Base-by-base conservation (phyloP, 2,888 invertebrate genomes). In the Tetragonula carbonaria region DNA sequence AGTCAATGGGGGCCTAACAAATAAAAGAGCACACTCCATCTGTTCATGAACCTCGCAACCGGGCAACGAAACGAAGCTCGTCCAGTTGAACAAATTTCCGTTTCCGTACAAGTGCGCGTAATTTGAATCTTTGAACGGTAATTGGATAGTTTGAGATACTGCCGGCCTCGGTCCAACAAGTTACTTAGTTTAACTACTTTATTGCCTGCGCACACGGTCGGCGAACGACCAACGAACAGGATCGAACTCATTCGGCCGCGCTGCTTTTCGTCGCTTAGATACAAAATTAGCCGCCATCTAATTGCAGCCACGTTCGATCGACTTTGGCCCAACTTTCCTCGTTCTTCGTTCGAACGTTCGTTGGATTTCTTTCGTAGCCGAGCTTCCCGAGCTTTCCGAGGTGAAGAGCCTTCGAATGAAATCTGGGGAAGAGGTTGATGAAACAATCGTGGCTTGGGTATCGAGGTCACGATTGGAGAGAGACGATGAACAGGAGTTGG, bases 91-190 rank as follows among this genome's bases (percentile, higher is more conserved):
- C 78, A 62, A 80, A 84, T 86, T 84, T 80, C 80, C 84, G 75
- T 80, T 78, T 85, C 79, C 84, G 78, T 78, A 77, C 74, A 80
- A 75, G 81, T 68, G 72, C 81, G 72, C 78, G 85, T 78, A 86
- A 86, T 86, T 85, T 78, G 81, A 81, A 85, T 80, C 81, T 84
- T 86, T 70, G 80, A 77, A 71, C 63, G 45, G 80, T 86, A 86
- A 86, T 86, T 86, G 85, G 85, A 80, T 80, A 78, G 86, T 80
- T 85, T 81, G 74, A 75, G 81, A 75, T 71, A 70, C 81, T 78
- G 65, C 71, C 62, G 59, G 57, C 71, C 62, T 62, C 62, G 62
- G 72, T 51, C 59, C 84, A 74, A 77, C 81, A 78, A 85, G 81
- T 85, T 78, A 78, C 81, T 85, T 78, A 78, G 78, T 78, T 75